phyloP scores from a whole-genome alignment of 2,797 vertebrate genomes.

The Rhincodon typus region DNA sequence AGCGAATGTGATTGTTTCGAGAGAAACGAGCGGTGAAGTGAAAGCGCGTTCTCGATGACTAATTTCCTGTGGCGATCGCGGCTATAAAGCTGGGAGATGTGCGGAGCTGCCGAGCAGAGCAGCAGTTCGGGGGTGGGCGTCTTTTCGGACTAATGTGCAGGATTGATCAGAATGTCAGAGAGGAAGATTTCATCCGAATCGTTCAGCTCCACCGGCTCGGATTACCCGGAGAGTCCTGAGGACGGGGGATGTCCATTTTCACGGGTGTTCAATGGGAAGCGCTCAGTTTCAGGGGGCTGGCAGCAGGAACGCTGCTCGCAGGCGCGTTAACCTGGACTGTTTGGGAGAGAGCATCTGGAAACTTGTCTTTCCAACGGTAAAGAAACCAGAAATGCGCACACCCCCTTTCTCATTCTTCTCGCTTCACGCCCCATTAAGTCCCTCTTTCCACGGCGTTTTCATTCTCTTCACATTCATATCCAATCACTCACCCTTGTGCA shows the following conservation, averaged over 20 bases:
- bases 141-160: background rate
- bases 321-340: conserved; percentile 89
- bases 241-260: conserved; percentile 71
- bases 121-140: conserved; percentile 29
- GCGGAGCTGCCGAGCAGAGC: conserved; percentile 37
- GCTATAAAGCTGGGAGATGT: conserved; percentile 40
- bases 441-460: background rate
- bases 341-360: conserved; percentile 87
- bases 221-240: conserved; percentile 84
- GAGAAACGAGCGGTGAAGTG: background rate
- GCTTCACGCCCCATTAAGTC: background rate
- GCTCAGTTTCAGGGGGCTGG: conserved; percentile 55
- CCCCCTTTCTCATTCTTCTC: background rate
- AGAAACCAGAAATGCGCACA: conserved; percentile 37
- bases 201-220: conserved; percentile 89
- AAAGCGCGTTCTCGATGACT: background rate
- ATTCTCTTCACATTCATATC: background rate
- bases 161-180: conserved; percentile 65
- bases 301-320: conserved; percentile 63
- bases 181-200: conserved; percentile 96
- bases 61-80: conserved; percentile 32
- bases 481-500: background rate
- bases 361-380: conserved; percentile 88
- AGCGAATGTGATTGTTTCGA: background rate
- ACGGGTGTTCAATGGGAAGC: conserved; percentile 80